Evolutionary conservation across 2,113 vertebrate genomes (phyloP).

Genomic region (Tapirus terrestris): DNA sequence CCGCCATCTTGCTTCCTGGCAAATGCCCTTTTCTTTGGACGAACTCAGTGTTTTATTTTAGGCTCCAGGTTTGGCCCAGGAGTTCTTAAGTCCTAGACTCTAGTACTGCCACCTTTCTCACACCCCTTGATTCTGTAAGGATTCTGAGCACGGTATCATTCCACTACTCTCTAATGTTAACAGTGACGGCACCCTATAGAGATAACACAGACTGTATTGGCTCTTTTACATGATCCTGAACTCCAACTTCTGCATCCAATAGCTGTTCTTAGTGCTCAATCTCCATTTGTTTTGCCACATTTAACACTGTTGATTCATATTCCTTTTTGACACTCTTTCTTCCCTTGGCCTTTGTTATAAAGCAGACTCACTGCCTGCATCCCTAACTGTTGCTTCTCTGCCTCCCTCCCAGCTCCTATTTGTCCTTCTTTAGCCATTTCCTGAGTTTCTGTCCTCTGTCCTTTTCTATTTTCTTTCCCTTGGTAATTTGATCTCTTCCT

Average conservation of each 20-base stretch:
- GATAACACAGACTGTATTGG: background rate
- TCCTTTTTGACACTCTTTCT: background rate
- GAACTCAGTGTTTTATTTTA: background rate
- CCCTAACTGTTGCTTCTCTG: background rate
- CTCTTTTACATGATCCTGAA: background rate
- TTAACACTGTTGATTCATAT: background rate
- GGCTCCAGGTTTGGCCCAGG: background rate
- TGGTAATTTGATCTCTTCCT: background rate
- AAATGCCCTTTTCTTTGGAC: slow-evolving; percentile 23
- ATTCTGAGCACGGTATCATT: background rate
- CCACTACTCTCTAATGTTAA: background rate
- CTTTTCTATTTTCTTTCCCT: background rate
- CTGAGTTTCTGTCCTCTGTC: background rate
- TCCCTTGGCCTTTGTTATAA: background rate
- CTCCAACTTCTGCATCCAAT: background rate
- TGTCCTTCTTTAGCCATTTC: background rate
- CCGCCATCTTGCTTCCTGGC: slow-evolving; percentile 48
- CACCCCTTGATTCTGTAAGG: background rate
- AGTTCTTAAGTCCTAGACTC: background rate
- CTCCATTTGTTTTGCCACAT: background rate
- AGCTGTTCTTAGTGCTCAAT: background rate
- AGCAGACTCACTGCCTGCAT: background rate
- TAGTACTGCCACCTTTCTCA: background rate
- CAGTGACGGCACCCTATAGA: background rate
- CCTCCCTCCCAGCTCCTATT: background rate